phyloP scores from a whole-genome alignment of 2,113 vertebrate species.

The Tretioscincus oriximinensis region DNA sequence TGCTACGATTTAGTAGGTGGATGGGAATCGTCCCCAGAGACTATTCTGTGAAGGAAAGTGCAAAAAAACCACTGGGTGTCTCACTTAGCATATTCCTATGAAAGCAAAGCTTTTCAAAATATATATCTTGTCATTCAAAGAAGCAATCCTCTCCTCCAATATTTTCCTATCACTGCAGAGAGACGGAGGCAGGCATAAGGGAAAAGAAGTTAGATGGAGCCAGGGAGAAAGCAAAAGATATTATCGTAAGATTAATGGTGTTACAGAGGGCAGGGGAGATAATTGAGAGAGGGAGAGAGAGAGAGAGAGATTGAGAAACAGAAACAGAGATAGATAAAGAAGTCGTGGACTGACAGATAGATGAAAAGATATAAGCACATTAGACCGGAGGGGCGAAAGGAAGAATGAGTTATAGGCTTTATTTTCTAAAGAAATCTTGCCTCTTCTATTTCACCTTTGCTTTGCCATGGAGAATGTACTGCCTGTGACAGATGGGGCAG shows the following conservation, averaged over 20 bases:
- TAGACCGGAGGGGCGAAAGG: not conserved
- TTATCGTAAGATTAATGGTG: conserved; percentile 22
- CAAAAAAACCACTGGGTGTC: too few relatives aligned
- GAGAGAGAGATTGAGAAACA: conserved; percentile 13
- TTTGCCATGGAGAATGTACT: conserved; percentile 30
- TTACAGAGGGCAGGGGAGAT: conserved; percentile 25
- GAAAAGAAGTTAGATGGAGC: conserved; percentile 5
- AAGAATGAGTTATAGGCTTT: conserved; percentile 16
- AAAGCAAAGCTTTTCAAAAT: too few relatives aligned
- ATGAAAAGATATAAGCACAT: conserved; percentile 47
- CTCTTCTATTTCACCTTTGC: conserved; percentile 22
- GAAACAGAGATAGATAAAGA: conserved; percentile 17
- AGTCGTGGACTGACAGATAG: conserved; percentile 25
- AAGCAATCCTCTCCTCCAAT: not conserved
- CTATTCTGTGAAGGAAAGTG: too few relatives aligned
- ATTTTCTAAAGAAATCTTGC: conserved; percentile 37
- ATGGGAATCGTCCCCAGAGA: too few relatives aligned
- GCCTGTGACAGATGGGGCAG: conserved; percentile 21
- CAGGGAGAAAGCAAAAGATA: conserved; percentile 18
- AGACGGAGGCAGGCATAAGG: not conserved
- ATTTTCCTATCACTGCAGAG: not conserved
- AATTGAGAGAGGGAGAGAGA: conserved; percentile 24
- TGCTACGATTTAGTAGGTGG: too few relatives aligned
- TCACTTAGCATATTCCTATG: too few relatives aligned
- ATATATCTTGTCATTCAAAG: not conserved